Evolutionary conservation across 2,113 vertebrate species (phyloP).

Genomic region (Colinus virginianus): DNA sequence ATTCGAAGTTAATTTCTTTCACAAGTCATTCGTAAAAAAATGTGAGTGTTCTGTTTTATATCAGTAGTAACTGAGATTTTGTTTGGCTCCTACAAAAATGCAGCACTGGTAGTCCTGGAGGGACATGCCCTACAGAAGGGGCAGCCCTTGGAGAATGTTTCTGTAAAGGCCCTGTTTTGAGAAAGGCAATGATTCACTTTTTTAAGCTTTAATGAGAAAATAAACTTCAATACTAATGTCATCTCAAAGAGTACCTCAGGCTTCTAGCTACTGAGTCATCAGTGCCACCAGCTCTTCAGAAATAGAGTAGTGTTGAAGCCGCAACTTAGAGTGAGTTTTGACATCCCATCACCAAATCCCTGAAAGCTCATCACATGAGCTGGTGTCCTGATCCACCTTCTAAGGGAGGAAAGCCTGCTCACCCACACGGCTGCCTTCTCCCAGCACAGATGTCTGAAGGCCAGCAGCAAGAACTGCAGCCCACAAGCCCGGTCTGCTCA

Average conservation of each 20-base stretch:
- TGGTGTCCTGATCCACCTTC: not conserved
- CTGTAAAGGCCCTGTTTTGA: not conserved
- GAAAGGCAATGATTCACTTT: not conserved
- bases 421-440: not conserved
- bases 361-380: not conserved
- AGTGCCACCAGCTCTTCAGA: not conserved
- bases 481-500: not conserved
- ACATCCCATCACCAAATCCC: not conserved
- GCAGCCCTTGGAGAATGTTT: not conserved
- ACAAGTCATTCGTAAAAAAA: not conserved
- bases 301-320: not conserved
- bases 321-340: not conserved
- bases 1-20: not conserved
- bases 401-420: not conserved
- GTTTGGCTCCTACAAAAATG: not conserved
- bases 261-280: not conserved
- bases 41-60: not conserved
- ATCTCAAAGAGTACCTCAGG: not conserved
- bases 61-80: not conserved
- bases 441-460: not conserved
- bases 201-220: not conserved
- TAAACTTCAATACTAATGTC: not conserved
- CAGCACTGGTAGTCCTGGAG: not conserved
- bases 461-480: too few relatives aligned
- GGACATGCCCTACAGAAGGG: not conserved